Conservation (phyloP, 2,113 vertebrate species). For the Butorides virescens region DNA sequence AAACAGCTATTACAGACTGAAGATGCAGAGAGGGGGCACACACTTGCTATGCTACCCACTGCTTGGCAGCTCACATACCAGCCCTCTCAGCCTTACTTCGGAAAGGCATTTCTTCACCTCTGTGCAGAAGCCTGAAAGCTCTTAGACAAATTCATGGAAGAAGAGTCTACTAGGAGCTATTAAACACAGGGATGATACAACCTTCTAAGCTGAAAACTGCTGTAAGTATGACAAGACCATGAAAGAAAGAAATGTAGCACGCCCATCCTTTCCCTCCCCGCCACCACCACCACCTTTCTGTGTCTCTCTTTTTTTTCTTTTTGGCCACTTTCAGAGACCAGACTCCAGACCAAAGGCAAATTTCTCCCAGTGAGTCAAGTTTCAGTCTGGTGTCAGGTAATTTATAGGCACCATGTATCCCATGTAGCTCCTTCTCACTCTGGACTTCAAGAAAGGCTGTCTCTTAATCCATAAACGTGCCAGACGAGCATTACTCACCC, state of each 20-base stretch:
- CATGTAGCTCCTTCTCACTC: background rate
- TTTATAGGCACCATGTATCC: background rate
- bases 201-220: background rate
- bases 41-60: background rate
- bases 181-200: background rate
- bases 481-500: background rate
- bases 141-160: background rate
- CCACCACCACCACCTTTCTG: no score
- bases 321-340: background rate
- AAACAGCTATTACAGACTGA: background rate
- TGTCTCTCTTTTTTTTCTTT: background rate
- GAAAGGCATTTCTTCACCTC: background rate
- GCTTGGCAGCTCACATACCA: background rate
- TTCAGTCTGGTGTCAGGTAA: background rate
- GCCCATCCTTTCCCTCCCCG: background rate
- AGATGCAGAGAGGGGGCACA: background rate
- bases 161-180: background rate
- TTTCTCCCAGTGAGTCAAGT: background rate
- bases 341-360: background rate
- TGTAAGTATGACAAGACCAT: background rate
- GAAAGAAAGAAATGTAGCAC: background rate
- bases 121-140: background rate
- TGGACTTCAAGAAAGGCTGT: background rate
- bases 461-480: background rate
- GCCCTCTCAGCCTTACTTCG: background rate